Evolutionary conservation across 1,140 invertebrate genomes (phyloP).

Genomic region (Bombus impatiens): DNA sequence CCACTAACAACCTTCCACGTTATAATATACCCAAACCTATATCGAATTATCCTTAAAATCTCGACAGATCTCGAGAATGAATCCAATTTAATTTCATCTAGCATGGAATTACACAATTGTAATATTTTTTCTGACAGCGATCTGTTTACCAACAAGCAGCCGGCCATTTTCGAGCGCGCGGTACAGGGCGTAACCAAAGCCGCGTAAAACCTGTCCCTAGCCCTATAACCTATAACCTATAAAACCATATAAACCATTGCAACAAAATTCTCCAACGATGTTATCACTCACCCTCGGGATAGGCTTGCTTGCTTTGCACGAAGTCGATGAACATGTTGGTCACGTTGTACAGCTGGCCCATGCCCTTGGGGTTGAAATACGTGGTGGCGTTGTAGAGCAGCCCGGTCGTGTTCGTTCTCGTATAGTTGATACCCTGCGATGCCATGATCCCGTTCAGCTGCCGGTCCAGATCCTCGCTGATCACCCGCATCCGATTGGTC

Average conservation of each 20-base stretch:
- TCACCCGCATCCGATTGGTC: slow-evolving; percentile 63
- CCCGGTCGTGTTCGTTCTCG: slow-evolving; percentile 75
- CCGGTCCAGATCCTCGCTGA: slow-evolving; percentile 80
- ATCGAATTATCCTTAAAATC: neutral
- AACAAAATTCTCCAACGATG: neutral
- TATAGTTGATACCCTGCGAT: slow-evolving; percentile 79
- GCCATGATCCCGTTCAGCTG: slow-evolving; percentile 80
- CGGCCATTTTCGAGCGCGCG: slow-evolving; percentile 70
- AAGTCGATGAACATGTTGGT: slow-evolving; percentile 85
- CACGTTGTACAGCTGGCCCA: slow-evolving; percentile 87
- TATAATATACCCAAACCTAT: neutral
- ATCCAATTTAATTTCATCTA: neutral
- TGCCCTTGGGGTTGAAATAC: slow-evolving; percentile 86
- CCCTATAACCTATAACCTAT: slow-evolving; percentile 40
- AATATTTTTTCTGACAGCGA: slow-evolving; percentile 44
- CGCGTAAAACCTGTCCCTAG: slow-evolving; percentile 47
- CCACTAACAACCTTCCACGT: neutral
- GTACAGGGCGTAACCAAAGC: slow-evolving; percentile 72
- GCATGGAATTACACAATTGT: neutral
- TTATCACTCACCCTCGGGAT: slow-evolving; percentile 82
- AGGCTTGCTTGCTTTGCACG: slow-evolving; percentile 81
- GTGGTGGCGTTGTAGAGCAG: slow-evolving; percentile 83
- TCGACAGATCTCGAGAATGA: neutral
- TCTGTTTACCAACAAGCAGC: slow-evolving; percentile 70
- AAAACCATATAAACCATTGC: neutral